A percentile compares a stretch with the other conserved stretches of the same genome.
Conservation (phyloP, 2,113 vertebrate species). For the Scalopus aquaticus region DNA sequence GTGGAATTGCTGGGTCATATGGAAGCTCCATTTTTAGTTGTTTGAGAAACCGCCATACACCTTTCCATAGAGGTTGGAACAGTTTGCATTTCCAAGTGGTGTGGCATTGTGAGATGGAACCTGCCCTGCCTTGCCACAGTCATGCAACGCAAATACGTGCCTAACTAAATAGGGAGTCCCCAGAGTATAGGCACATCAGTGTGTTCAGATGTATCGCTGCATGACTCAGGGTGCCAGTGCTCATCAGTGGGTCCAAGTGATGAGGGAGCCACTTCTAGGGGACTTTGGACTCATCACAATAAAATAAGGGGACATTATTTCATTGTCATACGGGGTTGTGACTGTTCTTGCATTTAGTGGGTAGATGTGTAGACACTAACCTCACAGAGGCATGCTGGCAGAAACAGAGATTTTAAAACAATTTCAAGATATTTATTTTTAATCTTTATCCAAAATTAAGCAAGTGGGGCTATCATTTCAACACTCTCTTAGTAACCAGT, state of each 20-base stretch:
- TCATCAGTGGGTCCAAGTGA: not conserved
- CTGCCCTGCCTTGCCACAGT: not conserved
- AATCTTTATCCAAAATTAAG: not conserved
- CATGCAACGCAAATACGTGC: not conserved
- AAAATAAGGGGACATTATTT: not conserved
- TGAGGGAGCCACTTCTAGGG: not conserved
- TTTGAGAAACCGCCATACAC: too few species aligned
- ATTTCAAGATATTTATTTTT: not conserved
- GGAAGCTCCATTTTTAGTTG: too few species aligned
- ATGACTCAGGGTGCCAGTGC: not conserved
- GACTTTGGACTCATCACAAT: not conserved
- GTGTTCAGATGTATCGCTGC: not conserved
- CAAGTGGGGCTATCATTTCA: not conserved
- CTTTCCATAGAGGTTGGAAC: too few species aligned
- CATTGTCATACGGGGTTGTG: not conserved
- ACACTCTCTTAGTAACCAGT: constrained; percentile 3
- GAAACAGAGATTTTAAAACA: not conserved
- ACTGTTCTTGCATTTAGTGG: not conserved
- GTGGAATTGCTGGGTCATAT: too few species aligned
- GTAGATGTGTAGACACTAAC: not conserved
- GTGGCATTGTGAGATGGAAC: too few species aligned
- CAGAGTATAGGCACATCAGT: too few species aligned
- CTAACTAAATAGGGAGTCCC: not conserved
- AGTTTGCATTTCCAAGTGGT: too few species aligned
- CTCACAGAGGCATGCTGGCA: not conserved